phyloP scores from a whole-genome alignment of 2,797 vertebrate genomes.

The Agapornis canus region DNA sequence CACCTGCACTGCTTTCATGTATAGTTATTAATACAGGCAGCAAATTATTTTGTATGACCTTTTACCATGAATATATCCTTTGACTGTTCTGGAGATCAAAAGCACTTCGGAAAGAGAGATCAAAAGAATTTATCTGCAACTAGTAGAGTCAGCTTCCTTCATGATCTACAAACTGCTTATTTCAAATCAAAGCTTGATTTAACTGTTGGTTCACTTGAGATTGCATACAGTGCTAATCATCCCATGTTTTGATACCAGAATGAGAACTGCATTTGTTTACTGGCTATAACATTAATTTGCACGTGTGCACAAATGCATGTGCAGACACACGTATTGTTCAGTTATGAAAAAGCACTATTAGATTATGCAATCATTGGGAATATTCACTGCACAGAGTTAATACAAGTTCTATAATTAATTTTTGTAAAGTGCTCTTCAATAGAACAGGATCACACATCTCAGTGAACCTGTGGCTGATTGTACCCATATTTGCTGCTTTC shows the following conservation, averaged over 20 bases:
- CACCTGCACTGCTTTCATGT: not conserved
- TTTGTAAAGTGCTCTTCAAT: not conserved
- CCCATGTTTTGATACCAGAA: not conserved
- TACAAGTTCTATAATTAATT: not conserved
- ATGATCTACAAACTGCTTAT: not conserved
- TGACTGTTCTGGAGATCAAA: conserved; percentile 32
- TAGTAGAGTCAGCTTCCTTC: not conserved
- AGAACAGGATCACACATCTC: not conserved
- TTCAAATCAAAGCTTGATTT: conserved; percentile 15
- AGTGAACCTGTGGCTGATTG: not conserved
- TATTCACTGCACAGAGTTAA: not conserved
- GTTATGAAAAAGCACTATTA: not conserved
- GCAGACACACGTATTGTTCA: not conserved
- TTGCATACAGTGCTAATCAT: not conserved
- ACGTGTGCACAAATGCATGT: accelerated
- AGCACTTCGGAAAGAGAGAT: conserved; percentile 11
- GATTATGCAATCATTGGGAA: not conserved
- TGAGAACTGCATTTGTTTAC: not conserved
- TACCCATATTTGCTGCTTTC: not conserved
- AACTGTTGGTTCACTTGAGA: not conserved
- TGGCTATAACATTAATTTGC: not conserved
- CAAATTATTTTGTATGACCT: conserved; percentile 21
- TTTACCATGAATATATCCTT: not conserved
- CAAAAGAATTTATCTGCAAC: conserved; percentile 11
- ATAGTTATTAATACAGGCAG: conserved; percentile 21